Evolutionary conservation across 2,888 invertebrate species (phyloP), one percentile per base, ranked within the genome.

Genomic region (Panopea generosa): DNA sequence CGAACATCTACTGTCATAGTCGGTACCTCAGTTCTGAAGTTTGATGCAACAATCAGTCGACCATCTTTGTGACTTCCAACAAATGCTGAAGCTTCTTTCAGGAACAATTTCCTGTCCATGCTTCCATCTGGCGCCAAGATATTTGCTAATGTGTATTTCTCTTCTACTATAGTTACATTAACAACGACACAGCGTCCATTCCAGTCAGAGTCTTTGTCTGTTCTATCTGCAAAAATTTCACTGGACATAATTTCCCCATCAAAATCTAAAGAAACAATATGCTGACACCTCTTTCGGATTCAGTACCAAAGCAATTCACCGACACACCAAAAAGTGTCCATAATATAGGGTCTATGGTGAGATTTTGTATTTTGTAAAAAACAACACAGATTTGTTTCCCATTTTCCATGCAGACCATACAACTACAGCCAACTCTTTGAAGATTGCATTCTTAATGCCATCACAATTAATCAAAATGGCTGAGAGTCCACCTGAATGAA

Each of bases 271-370:
- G 65, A 1, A 65, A 45, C n/a, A 65, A 33, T 26, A 65, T 47
- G 26, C 45, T 55, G 47, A 65, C 56, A 3, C 65, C 65, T 4
- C 45, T 27, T 40, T 55, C 65, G 18, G 16, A 22, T 2, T 56
- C 55, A 7, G 43, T 2, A n/a, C 38, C 29, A 29, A 65, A 65
- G 22, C 55, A 20, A 43, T 56, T 65, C 1, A 65, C 22, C 27
- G 65, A 65, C 9, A 65, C 45, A 29, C 65, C 65, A 55, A 65
- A 65, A n/a, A 65, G 27, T 29, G 55, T 47, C 65, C 65, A 65
- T 18, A 65, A 27, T 6, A 55, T n/a, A 7, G 65, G 65, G n/a
- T 55, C 65, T 18, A n/a, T 47, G 7, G 16, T n/a, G 1, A 65
- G 24, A 29, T 43, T n/a, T 18, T 24, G 63, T 63, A 26, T 63